These are phyloP conservation scores for Cheirogaleus medius DNA, from an alignment of 2,113 vertebrate genomes.

Conservation along the genomic window DNA sequence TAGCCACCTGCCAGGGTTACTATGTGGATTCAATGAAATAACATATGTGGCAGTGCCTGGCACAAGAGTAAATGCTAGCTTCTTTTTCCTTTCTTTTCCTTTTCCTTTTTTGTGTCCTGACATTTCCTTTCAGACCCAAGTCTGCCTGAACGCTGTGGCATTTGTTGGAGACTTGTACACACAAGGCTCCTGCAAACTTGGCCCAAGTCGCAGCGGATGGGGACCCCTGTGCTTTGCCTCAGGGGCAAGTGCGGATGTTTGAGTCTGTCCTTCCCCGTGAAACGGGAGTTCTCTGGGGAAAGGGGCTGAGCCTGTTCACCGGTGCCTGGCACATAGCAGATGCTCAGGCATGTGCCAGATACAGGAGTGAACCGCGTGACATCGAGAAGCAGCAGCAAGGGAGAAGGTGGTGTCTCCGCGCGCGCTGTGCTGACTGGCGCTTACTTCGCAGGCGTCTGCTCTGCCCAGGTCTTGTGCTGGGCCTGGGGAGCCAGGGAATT, in stretches of 20 bases:
- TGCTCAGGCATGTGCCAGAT: background rate
- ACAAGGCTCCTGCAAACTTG: background rate
- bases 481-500: background rate
- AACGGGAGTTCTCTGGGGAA: background rate
- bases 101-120: conserved; percentile 48
- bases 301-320: background rate
- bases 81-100: conserved; percentile 41
- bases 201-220: background rate
- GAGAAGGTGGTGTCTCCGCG: fast-evolving
- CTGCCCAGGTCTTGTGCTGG: background rate
- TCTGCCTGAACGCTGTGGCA: conserved; percentile 41
- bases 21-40: conserved; percentile 12
- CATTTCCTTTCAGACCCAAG: conserved; percentile 60
- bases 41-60: conserved; percentile 39
- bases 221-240: background rate
- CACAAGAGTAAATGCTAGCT: conserved; percentile 41
- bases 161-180: conserved; percentile 22
- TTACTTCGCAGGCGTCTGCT: background rate
- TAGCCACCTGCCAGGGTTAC: conserved; percentile 43
- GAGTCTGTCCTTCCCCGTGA: background rate
- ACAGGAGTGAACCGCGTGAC: background rate
- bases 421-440: fast-evolving
- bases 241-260: background rate
- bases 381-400: background rate
- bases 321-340: background rate